Evolutionary conservation across 37 sponge, comb jelly and placozoan genomes (phyloP).

Genomic region (Dysidea cf. avara): DNA sequence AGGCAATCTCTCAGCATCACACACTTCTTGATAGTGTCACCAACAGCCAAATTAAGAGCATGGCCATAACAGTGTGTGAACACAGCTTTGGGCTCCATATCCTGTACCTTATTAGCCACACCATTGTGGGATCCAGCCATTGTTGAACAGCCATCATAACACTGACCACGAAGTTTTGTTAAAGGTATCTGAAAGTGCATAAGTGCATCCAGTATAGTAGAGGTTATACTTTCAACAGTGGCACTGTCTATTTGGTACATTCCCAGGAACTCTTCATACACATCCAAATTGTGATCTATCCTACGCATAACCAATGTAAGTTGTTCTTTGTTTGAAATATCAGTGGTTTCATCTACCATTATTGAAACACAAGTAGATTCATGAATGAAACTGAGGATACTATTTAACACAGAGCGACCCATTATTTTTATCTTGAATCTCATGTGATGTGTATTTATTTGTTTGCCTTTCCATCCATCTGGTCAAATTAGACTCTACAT

Average conservation of each 20-base stretch:
- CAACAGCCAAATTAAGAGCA: conserved; percentile 65
- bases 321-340: conserved; percentile 49
- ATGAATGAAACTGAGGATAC: conserved; percentile 37
- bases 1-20: conserved; percentile 52
- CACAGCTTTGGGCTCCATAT: conserved; percentile 68
- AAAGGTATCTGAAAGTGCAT: conserved; percentile 57
- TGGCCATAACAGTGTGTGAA: conserved; percentile 82
- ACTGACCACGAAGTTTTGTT: conserved; percentile 60
- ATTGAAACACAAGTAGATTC: conserved; percentile 50
- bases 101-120: conserved; percentile 51
- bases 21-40: conserved; percentile 64
- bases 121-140: conserved; percentile 64
- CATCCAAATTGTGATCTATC: conserved; percentile 38
- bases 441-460: conserved; percentile 30
- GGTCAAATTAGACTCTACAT: conserved; percentile 59
- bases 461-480: conserved; percentile 48
- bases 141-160: conserved; percentile 73
- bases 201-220: conserved; percentile 51
- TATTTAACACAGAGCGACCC: conserved; percentile 56
- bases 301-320: conserved; percentile 53
- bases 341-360: conserved; percentile 73
- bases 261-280: conserved; percentile 46
- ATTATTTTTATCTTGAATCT: conserved; percentile 61
- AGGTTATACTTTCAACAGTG: conserved; percentile 62
- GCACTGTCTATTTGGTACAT: conserved; percentile 36